Conservation (phyloP, 2,888 invertebrate genomes). For the Prenolepis imparis region DNA sequence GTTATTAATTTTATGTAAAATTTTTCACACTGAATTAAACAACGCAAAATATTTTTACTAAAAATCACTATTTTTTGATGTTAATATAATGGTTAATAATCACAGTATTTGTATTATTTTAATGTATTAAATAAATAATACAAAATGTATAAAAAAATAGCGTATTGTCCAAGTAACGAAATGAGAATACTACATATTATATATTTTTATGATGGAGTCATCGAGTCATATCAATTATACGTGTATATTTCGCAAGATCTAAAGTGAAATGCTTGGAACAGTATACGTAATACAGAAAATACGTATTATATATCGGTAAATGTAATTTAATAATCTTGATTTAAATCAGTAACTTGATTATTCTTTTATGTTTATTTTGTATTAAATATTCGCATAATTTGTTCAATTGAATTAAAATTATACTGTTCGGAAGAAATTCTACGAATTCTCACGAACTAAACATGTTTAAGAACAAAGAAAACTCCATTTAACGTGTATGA, state of each 20-base stretch:
- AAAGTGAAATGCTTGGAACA: background rate
- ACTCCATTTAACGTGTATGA: background rate
- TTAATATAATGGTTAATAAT: background rate
- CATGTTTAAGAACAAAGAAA: background rate
- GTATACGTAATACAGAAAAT: background rate
- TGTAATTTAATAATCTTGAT: background rate
- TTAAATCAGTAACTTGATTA: constrained; percentile 26
- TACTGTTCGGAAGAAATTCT: background rate
- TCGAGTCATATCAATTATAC: background rate
- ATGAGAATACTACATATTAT: background rate
- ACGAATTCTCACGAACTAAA: background rate
- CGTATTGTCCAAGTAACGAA: background rate
- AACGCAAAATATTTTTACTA: background rate
- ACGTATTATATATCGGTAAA: constrained; percentile 11
- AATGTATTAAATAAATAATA: background rate
- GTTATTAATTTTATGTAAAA: background rate
- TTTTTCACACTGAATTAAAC: background rate
- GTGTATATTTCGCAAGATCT: constrained; percentile 11
- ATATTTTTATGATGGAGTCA: background rate
- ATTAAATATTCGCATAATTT: background rate
- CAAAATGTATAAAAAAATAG: background rate
- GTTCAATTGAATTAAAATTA: background rate
- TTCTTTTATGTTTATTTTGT: background rate
- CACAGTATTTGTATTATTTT: background rate
- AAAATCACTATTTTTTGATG: background rate